phyloP scores from a whole-genome alignment of 2,113 vertebrate genomes.

The Leptocoma aspasia region DNA sequence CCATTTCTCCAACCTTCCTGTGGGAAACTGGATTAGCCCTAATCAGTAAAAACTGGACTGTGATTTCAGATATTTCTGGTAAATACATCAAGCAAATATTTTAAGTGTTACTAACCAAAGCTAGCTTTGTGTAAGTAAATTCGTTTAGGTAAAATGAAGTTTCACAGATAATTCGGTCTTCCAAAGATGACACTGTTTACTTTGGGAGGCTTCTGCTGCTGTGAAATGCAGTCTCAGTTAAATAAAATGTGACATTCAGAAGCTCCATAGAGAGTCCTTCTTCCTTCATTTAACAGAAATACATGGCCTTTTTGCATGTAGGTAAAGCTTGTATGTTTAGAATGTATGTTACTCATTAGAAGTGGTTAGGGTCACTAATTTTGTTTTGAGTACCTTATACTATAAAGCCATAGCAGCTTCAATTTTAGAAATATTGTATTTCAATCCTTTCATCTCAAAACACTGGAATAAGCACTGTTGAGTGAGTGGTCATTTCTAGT shows the following conservation, averaged over 20 bases:
- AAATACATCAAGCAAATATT: neutral
- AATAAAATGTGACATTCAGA: neutral
- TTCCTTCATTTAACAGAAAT: neutral
- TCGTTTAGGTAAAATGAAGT: neutral
- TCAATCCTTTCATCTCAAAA: neutral
- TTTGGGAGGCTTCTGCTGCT: neutral
- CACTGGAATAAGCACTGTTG: neutral
- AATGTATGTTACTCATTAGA: neutral
- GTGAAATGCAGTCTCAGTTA: neutral
- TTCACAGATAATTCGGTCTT: neutral
- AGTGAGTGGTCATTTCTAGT: neutral
- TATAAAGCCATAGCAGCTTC: neutral
- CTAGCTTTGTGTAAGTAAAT: neutral
- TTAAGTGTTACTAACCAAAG: neutral
- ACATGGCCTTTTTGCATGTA: neutral
- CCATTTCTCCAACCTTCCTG: neutral
- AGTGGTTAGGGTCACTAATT: neutral
- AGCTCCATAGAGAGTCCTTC: accelerated
- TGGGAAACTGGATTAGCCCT: neutral
- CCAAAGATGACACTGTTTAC: neutral
- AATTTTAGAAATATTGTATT: neutral
- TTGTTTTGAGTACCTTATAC: neutral
- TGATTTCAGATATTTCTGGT: neutral
- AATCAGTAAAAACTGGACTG: neutral
- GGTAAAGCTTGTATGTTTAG: neutral